Evolutionary conservation across 2,113 vertebrate genomes (phyloP).

Genomic region (Muntiacus reevesi): DNA sequence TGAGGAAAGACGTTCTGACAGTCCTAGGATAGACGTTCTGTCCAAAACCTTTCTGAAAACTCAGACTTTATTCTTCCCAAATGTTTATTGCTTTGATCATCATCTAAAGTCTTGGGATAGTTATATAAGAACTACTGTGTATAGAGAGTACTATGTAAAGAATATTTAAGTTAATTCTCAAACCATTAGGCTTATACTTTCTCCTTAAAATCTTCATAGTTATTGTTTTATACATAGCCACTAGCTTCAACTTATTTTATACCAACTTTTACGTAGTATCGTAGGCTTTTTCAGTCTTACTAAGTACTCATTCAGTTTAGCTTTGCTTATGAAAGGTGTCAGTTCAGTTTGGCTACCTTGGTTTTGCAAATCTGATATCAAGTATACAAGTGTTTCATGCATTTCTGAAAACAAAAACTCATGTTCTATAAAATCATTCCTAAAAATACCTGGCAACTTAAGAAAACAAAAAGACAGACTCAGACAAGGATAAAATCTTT

Average conservation of each 20-base stretch:
- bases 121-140: not conserved
- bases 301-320: not conserved
- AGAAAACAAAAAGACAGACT: not conserved
- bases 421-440: not conserved
- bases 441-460: not conserved
- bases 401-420: not conserved
- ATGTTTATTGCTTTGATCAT: not conserved
- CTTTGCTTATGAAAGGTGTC: not conserved
- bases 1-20: not conserved
- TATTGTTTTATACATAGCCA: not conserved
- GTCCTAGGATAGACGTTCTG: not conserved
- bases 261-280: not conserved
- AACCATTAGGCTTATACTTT: not conserved
- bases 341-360: not conserved
- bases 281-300: not conserved
- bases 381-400: not conserved
- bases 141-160: not conserved
- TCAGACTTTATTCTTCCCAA: not conserved
- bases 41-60: not conserved
- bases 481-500: not conserved
- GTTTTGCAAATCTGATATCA: not conserved
- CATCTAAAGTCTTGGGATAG: not conserved
- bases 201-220: not conserved
- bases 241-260: not conserved
- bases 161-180: not conserved